A percentile compares a stretch with the other conserved stretches of the same genome.
phyloP scores from a whole-genome alignment of 2,797 vertebrate species.

The Arnoldichthys spilopterus region DNA sequence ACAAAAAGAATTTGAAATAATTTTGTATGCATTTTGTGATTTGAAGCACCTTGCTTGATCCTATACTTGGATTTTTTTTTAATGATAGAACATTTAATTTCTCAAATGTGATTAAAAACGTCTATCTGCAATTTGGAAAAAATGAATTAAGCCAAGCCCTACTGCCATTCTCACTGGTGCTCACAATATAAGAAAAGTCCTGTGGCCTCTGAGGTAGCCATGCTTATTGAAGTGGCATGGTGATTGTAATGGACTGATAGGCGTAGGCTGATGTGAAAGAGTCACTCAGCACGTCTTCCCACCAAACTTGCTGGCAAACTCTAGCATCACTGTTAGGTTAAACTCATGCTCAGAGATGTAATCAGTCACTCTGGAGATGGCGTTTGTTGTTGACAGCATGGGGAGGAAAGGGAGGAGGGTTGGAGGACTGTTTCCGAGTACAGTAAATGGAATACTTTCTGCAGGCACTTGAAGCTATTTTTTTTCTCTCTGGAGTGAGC shows the following conservation, averaged over 20 bases:
- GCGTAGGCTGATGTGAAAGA: constrained; percentile 36
- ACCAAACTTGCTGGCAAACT: constrained; percentile 31
- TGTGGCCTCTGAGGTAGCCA: constrained; percentile 3
- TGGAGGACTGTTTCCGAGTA: constrained; percentile 3
- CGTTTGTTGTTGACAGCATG: constrained; percentile 44
- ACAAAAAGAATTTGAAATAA: constrained; percentile 57
- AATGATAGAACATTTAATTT: too few species aligned
- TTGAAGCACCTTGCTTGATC: too few species aligned
- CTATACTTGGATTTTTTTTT: too few species aligned
- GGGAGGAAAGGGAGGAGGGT: constrained; percentile 3
- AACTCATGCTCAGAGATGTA: constrained; percentile 46
- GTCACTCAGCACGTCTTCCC: constrained; percentile 30
- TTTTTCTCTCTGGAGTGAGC: constrained; percentile 43
- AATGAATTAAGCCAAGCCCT: background rate
- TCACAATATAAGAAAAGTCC: constrained; percentile 9
- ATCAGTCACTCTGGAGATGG: constrained; percentile 48
- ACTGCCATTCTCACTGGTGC: background rate
- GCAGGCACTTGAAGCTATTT: constrained; percentile 45
- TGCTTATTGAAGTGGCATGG: constrained; percentile 38
- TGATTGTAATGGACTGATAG: constrained; percentile 40
- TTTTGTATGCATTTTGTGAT: constrained; percentile 44
- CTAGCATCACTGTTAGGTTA: constrained; percentile 38
- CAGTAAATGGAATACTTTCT: constrained; percentile 47
- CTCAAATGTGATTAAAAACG: too few species aligned
- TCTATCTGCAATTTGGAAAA: too few species aligned